Conservation (phyloP, 2,888 invertebrate species). For the Pristionchus exspectatus region DNA sequence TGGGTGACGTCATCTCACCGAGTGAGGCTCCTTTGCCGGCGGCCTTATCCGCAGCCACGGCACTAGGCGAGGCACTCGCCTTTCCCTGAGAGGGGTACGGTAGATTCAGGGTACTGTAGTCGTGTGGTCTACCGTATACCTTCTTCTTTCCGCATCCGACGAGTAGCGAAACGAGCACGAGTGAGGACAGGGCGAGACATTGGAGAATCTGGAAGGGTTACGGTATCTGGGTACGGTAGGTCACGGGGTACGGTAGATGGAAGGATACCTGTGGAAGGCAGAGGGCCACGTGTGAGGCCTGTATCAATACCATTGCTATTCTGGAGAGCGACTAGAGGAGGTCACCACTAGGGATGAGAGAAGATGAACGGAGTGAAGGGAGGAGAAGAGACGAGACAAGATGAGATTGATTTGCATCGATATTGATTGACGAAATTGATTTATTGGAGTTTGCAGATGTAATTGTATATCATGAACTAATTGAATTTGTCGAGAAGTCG, state of each 20-base stretch:
- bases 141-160: slow-evolving; percentile 10
- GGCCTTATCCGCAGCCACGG: background rate
- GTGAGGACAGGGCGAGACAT: background rate
- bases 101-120: background rate
- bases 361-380: background rate
- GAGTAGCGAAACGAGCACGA: background rate
- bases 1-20: background rate
- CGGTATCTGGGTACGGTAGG: background rate
- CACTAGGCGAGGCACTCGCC: background rate
- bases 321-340: background rate
- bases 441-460: background rate
- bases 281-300: background rate
- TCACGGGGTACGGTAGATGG: background rate
- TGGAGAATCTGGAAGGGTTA: background rate
- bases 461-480: too few relatives aligned
- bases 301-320: background rate
- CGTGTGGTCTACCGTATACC: background rate
- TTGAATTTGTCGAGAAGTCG: too few relatives aligned
- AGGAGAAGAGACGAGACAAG: background rate
- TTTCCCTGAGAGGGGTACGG: background rate
- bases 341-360: background rate
- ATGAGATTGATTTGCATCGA: background rate
- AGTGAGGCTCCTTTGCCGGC: background rate
- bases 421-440: background rate
- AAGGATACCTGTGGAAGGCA: background rate